phyloP scores from a whole-genome alignment of 2,797 vertebrate genomes.

The Miichthys miiuy region DNA sequence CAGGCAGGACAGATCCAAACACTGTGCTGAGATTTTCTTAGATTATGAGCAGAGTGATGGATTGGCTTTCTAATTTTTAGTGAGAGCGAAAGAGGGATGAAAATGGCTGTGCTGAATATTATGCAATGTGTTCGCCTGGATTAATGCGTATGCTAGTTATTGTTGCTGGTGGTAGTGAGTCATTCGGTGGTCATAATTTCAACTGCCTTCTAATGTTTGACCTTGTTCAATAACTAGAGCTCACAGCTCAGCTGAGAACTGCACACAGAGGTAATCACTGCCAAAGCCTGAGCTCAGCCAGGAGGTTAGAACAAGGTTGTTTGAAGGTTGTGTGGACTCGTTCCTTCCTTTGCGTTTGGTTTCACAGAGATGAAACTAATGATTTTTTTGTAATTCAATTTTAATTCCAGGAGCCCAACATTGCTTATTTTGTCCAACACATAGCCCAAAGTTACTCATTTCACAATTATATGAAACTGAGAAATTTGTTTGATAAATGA shows the following conservation, averaged over 20 bases:
- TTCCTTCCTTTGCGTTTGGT: background rate
- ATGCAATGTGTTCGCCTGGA: conserved; percentile 11
- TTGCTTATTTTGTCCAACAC: background rate
- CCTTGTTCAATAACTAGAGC: conserved; percentile 73
- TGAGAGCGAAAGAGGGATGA: conserved; percentile 25
- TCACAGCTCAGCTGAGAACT: conserved; percentile 54
- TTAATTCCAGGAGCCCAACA: background rate
- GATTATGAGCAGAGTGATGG: conserved; percentile 33
- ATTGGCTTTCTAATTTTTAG: conserved; percentile 19
- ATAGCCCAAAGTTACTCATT: background rate
- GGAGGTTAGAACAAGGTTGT: conserved; percentile 51
- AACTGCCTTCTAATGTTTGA: conserved; percentile 64
- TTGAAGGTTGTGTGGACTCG: conserved; percentile 50
- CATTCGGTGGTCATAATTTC: conserved; percentile 57
- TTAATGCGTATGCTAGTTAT: conserved; percentile 21
- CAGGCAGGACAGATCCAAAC: conserved; percentile 28
- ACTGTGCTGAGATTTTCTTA: conserved; percentile 35
- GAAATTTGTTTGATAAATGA: background rate
- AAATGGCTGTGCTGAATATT: conserved; percentile 42
- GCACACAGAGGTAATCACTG: conserved; percentile 58
- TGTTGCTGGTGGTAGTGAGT: conserved; percentile 41
- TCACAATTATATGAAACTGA: background rate
- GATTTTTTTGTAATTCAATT: background rate
- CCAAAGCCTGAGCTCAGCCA: conserved; percentile 37
- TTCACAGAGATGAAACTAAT: background rate